Base-by-base conservation (phyloP, 1,140 invertebrate species). In the Saxidomus purpurata region DNA sequence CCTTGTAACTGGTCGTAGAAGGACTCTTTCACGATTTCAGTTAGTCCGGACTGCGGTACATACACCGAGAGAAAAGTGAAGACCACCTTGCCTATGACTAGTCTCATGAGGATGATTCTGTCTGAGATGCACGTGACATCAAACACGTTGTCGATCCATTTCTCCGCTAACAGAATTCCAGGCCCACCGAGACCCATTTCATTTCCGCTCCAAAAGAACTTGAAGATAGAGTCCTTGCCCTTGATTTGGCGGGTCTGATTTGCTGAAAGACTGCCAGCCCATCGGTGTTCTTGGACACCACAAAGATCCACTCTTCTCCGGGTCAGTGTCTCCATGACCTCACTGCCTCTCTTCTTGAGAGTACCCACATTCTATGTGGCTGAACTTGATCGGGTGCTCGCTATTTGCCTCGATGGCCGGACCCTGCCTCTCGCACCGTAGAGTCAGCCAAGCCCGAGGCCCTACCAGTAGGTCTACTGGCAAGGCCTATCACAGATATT, bases 361-460 rank as follows among this genome's bases (percentile, higher is more conserved):
- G 71, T 76, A n/a, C 40, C 40, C n/a, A 76, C 19, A 76, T 76
- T 76, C 15, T 11, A 43, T 19, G 71, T 6, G 34, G 28, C 25
- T 67, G 28, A 67, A 67, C 61, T 67, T 76, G 71, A 36, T 80
- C 28, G 77, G 77, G 77, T 80, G 77, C 77, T 80, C 15, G 49
- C 17, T 80, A 80, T 80, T 80, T 55, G 77, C 38, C 47, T 9
- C 25, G 77, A 52, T 59, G 77, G 52, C 77, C 77, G 77, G 77
- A 80, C 77, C 77, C 77, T 55, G 77, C 77, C 52, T 80, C 77
- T 47, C 47, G 77, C 77, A 52, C 77, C 77, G 47, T 17, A 80
- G 77, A 55, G 77, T 55, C 43, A 80, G 77, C 77, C 47, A 80
- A 80, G 77, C 77, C 77, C 47, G 77, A 25, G 77, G 36, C 77